Evolutionary conservation across 2,113 vertebrate genomes (phyloP).

Genomic region (Dasyornis broadbenti): DNA sequence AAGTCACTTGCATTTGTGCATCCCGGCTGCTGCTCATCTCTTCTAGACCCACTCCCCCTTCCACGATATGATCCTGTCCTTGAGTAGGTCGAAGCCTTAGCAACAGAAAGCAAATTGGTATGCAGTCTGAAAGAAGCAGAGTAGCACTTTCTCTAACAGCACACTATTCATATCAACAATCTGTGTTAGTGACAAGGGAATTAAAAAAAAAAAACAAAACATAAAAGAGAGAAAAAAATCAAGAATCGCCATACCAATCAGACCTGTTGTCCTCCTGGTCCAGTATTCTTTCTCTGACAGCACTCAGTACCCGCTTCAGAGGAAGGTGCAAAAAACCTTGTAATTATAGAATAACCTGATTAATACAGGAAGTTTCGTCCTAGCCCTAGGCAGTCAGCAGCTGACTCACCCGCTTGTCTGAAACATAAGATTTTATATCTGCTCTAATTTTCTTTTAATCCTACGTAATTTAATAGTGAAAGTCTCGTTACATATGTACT

Average conservation of each 20-base stretch:
- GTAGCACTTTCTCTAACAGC: not conserved
- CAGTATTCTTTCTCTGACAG: constrained; percentile 36
- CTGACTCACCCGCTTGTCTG: constrained; percentile 53
- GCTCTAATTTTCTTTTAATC: constrained; percentile 28
- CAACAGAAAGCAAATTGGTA: constrained; percentile 32
- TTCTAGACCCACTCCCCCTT: not conserved
- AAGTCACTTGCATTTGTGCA: not conserved
- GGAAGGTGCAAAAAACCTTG: constrained; percentile 59
- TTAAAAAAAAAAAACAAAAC: not conserved
- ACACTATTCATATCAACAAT: not conserved
- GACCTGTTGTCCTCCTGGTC: constrained; percentile 46
- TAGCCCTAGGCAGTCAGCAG: constrained; percentile 61
- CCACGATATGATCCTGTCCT: not conserved
- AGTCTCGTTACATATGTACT: not conserved
- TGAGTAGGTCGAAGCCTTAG: constrained; percentile 29
- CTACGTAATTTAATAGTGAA: not conserved
- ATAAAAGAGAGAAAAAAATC: not conserved
- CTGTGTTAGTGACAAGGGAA: not conserved
- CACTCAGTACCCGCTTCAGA: constrained; percentile 16
- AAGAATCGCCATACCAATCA: constrained; percentile 30
- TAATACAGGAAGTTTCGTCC: constrained; percentile 65
- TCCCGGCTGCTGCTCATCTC: not conserved
- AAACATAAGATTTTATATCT: constrained; percentile 45
- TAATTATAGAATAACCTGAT: constrained; percentile 67
- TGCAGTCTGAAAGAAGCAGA: not conserved